These are phyloP conservation scores for Protobothrops mucrosquamatus DNA, from an alignment of 2,113 vertebrate species.

Conservation along the genomic window DNA sequence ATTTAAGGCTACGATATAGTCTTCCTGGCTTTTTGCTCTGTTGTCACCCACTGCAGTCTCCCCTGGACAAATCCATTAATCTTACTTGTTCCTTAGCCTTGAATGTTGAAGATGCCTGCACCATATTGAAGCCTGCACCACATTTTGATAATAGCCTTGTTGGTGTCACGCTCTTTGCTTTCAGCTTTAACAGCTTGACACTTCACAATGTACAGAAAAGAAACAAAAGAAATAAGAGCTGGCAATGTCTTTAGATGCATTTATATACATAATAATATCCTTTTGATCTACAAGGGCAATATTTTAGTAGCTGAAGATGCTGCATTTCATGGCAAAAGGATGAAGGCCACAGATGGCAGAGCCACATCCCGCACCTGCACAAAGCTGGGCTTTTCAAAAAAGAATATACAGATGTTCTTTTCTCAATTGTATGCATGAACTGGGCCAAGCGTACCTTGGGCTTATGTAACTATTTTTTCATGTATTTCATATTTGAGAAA, in stretches of 20 bases:
- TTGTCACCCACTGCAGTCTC: background rate
- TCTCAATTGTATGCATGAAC: background rate
- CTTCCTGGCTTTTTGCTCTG: background rate
- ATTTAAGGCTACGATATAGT: background rate
- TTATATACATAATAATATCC: background rate
- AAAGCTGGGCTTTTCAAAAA: background rate
- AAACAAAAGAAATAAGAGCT: background rate
- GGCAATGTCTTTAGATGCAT: background rate
- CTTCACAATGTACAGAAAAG: background rate
- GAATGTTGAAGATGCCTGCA: background rate
- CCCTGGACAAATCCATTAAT: background rate
- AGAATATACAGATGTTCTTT: background rate
- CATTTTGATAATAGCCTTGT: background rate
- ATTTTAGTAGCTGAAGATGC: background rate
- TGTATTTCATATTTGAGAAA: background rate
- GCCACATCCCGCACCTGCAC: background rate
- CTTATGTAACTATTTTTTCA: background rate
- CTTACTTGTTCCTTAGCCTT: background rate
- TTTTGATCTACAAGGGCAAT: background rate
- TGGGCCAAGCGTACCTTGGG: background rate
- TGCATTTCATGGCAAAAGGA: background rate
- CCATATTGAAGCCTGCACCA: background rate
- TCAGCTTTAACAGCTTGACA: background rate
- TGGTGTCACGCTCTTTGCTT: background rate
- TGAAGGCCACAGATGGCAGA: background rate